A percentile compares a stretch with the other conserved stretches of the same genome.
Conservation (phyloP, 2,797 vertebrate genomes). For the Phataginus tetradactyla region DNA sequence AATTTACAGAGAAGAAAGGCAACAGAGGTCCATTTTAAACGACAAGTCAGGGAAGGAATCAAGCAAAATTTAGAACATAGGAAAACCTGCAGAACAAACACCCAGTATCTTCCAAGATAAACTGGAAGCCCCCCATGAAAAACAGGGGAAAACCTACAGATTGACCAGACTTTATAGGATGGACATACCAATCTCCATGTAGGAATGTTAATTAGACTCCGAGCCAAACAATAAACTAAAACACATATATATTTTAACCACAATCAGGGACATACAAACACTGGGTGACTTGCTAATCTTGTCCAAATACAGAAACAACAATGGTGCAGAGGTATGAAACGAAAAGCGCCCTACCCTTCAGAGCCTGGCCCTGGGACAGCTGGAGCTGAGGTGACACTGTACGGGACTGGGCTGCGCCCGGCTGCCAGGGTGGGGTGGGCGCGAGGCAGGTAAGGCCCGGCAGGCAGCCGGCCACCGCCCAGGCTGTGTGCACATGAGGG, state of each 20-base stretch:
- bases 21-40: background rate
- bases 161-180: background rate
- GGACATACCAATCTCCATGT: fast-evolving
- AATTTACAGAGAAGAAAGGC: background rate
- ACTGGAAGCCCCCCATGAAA: background rate
- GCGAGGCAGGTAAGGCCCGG: fast-evolving
- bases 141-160: too few relatives aligned
- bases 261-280: background rate
- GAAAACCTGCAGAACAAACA: background rate
- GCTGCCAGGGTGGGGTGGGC: too few relatives aligned
- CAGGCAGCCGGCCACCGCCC: fast-evolving
- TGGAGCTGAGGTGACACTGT: fast-evolving
- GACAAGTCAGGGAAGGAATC: background rate
- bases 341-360: background rate
- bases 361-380: background rate
- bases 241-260: too few relatives aligned
- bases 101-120: background rate
- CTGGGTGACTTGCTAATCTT: background rate
- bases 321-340: background rate
- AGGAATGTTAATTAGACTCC: fast-evolving
- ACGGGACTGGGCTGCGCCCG: background rate
- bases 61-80: background rate
- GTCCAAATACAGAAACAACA: background rate
- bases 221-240: background rate
- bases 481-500: fast-evolving